Evolutionary conservation across 2,113 vertebrate species (phyloP).

Genomic region (Solenodon paradoxus): DNA sequence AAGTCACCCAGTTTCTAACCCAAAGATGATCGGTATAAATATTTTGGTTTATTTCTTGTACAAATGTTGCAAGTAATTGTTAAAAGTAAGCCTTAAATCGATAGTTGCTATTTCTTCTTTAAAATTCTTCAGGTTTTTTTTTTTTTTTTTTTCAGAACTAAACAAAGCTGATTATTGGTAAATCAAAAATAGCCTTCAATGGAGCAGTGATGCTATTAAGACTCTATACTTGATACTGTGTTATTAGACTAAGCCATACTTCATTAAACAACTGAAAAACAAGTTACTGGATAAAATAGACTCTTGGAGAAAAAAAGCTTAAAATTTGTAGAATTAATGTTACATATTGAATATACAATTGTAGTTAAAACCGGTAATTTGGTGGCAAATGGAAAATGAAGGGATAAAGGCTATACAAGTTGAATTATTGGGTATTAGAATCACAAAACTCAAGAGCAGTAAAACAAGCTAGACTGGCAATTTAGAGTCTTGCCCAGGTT

Average conservation of each 20-base stretch:
- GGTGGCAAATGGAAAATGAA: background rate
- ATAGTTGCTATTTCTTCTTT: background rate
- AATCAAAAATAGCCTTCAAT: background rate
- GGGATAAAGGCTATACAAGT: background rate
- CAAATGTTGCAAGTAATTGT: background rate
- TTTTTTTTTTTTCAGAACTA: background rate
- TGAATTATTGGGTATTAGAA: background rate
- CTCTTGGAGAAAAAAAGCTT: background rate
- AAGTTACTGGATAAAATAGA: background rate
- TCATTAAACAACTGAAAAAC: background rate
- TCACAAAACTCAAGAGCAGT: background rate
- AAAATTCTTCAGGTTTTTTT: background rate
- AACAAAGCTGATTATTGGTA: background rate
- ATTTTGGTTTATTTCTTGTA: slow-evolving; percentile 9
- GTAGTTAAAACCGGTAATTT: background rate
- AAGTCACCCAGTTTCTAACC: background rate
- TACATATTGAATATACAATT: background rate
- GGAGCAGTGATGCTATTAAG: background rate
- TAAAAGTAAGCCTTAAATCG: background rate
- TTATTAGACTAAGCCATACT: background rate
- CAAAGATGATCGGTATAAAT: background rate
- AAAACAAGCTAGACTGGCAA: background rate
- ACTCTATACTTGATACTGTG: background rate
- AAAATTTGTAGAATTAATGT: background rate
- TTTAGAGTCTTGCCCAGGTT: background rate